These are phyloP conservation scores for Brotula barbata DNA, from an alignment of 2,797 vertebrate species.

Conservation along the genomic window DNA sequence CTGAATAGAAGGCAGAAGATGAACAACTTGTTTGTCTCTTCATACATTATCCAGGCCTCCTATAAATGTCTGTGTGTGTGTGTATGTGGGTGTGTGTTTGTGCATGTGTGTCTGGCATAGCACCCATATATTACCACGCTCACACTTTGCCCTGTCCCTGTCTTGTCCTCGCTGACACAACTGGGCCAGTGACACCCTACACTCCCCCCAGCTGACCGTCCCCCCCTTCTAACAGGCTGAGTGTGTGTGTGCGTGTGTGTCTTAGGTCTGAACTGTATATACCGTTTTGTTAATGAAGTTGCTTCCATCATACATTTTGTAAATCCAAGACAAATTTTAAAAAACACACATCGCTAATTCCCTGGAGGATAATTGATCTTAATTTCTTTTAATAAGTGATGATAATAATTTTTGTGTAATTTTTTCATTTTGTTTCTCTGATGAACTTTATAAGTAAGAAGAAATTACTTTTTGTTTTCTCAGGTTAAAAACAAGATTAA, in stretches of 20 bases:
- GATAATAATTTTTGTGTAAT: too few species aligned
- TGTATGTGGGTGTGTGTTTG: slow-evolving; percentile 34
- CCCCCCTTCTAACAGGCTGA: slow-evolving; percentile 33
- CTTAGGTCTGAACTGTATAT: too few species aligned
- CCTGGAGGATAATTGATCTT: too few species aligned
- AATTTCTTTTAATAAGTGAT: too few species aligned
- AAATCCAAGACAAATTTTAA: too few species aligned
- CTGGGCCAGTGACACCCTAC: slow-evolving; percentile 74
- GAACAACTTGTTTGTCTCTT: slow-evolving; percentile 6
- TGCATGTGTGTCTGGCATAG: slow-evolving; percentile 24
- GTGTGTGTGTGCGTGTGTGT: slow-evolving; percentile 26
- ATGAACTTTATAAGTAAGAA: too few species aligned
- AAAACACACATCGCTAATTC: too few species aligned
- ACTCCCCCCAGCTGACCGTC: slow-evolving; percentile 51
- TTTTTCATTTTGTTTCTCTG: too few species aligned
- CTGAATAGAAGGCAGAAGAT: slow-evolving; percentile 15
- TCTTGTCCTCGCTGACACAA: slow-evolving; percentile 72
- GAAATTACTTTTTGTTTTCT: too few species aligned
- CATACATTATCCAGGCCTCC: slow-evolving; percentile 55
- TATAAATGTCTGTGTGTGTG: slow-evolving; percentile 56
- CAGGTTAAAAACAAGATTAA: too few species aligned
- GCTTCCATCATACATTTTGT: too few species aligned
- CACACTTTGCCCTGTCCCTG: slow-evolving; percentile 50
- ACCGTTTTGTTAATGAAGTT: too few species aligned
- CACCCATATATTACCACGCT: slow-evolving; percentile 65